A percentile compares a stretch with the other conserved stretches of the same genome.
These are phyloP conservation scores for Pagetopsis macropterus DNA, from an alignment of 2,797 vertebrate genomes.

Conservation along the genomic window DNA sequence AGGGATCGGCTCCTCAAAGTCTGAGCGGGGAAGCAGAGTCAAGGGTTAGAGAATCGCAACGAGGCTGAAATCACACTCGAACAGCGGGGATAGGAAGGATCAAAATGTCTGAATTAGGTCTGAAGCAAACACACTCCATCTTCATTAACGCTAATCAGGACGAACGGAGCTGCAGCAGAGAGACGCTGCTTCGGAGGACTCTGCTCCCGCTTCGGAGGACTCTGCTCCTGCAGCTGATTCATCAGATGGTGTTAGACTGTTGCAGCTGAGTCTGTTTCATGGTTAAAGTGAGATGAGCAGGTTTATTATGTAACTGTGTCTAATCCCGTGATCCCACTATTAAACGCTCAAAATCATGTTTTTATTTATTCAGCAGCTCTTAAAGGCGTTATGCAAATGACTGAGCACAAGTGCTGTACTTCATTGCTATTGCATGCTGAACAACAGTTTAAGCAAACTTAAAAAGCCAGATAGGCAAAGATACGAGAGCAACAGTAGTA, in stretches of 20 bases:
- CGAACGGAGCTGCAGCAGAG: slow-evolving; percentile 24
- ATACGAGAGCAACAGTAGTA: no score
- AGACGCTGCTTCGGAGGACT: not conserved
- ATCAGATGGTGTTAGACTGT: slow-evolving; percentile 30
- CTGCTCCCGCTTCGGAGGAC: not conserved
- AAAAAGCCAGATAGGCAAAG: no score
- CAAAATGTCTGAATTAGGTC: slow-evolving; percentile 25
- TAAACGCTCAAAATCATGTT: slow-evolving; percentile 42
- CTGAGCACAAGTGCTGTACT: no score
- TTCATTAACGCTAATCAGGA: slow-evolving; percentile 44
- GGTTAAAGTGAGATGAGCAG: slow-evolving; percentile 28
- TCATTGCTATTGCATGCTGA: no score
- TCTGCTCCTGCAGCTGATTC: slow-evolving; percentile 4
- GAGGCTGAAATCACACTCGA: slow-evolving; percentile 12
- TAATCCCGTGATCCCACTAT: slow-evolving; percentile 44
- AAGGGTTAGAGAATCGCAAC: slow-evolving; percentile 37
- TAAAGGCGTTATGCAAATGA: no score
- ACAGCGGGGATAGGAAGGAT: slow-evolving; percentile 7
- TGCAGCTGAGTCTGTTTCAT: slow-evolving; percentile 31
- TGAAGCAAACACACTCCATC: slow-evolving; percentile 1
- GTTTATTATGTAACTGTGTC: slow-evolving; percentile 34
- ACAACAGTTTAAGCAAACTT: no score
- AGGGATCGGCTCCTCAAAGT: slow-evolving; percentile 87
- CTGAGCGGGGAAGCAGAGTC: slow-evolving; percentile 65
- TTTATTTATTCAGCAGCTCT: slow-evolving; percentile 23